Conservation (phyloP, 2,888 invertebrate genomes). For the Caenorhabditis macrosperma region DNA sequence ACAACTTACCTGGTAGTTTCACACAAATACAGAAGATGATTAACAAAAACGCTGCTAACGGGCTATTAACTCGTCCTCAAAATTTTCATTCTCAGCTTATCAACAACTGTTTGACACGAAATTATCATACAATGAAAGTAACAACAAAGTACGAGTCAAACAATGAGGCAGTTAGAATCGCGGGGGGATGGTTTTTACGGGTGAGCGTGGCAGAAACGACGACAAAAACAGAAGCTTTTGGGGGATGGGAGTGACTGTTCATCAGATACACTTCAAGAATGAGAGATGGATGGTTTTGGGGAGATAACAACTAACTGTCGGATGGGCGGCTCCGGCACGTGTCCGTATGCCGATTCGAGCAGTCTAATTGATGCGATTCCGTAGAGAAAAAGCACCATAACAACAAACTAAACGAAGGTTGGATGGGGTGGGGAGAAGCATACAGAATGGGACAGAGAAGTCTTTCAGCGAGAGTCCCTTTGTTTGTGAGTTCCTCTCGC, state of each 20-base stretch:
- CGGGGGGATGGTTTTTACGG: conserved; percentile 5
- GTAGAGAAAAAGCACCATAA: conserved; percentile 52
- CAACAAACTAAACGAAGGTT: conserved; percentile 61
- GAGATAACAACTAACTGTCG: conserved; percentile 49
- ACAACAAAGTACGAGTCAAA: conserved; percentile 51
- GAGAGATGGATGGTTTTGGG: conserved; percentile 21
- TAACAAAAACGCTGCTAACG: background rate
- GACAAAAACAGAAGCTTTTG: conserved; percentile 20
- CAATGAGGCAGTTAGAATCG: conserved; percentile 53
- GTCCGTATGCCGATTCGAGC: background rate
- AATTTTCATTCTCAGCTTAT: conserved; percentile 65
- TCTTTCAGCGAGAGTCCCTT: conserved; percentile 8
- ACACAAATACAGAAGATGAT: background rate
- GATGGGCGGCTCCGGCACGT: background rate
- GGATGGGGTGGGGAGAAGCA: conserved; percentile 24
- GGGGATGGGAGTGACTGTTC: conserved; percentile 38
- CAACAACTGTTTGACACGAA: conserved; percentile 60
- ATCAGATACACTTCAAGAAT: conserved; percentile 58
- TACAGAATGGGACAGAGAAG: conserved; percentile 32
- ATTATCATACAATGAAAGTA: conserved; percentile 36
- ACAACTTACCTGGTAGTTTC: conserved; percentile 34
- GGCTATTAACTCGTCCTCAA: conserved; percentile 57
- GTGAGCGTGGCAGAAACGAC: conserved; percentile 49
- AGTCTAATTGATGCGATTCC: conserved; percentile 46
- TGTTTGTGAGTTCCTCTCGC: conserved; percentile 1